Evolutionary conservation across 2,113 vertebrate genomes (phyloP).

Genomic region (Caloenas nicobarica): DNA sequence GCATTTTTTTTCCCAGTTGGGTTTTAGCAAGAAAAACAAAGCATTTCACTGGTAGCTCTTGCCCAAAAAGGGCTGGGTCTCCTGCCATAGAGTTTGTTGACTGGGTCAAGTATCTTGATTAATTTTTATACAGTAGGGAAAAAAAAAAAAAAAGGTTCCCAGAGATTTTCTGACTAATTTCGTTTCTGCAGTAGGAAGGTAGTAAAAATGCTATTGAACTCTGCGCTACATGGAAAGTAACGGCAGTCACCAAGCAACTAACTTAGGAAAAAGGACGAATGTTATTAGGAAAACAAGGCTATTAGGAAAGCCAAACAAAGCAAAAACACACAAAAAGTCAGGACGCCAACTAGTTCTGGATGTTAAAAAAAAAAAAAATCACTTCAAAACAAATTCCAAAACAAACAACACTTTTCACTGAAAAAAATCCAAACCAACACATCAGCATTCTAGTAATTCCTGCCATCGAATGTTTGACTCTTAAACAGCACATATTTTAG

Average conservation of each 20-base stretch:
- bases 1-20: not conserved
- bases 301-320: not conserved
- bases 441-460: slow-evolving; percentile 36
- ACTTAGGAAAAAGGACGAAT: not conserved
- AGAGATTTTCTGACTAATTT: not conserved
- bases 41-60: not conserved
- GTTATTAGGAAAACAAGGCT: not conserved
- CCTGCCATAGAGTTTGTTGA: not conserved
- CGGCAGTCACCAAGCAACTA: slow-evolving; percentile 22
- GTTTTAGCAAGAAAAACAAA: not conserved
- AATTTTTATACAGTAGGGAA: not conserved
- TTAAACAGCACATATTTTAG: not conserved
- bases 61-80: not conserved
- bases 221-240: not conserved
- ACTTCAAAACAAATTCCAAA: slow-evolving; percentile 27
- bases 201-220: not conserved
- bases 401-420: slow-evolving; percentile 19
- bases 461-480: slow-evolving; percentile 4
- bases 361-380: not conserved
- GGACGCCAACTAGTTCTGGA: not conserved
- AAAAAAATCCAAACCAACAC: slow-evolving; percentile 2
- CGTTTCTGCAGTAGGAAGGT: not conserved
- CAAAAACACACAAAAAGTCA: not conserved
- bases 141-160: accelerated
- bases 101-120: not conserved